Evolutionary conservation across 2,113 vertebrate species (phyloP), one percentile per base, ranked within the genome.

Genomic region (Conger conger): DNA sequence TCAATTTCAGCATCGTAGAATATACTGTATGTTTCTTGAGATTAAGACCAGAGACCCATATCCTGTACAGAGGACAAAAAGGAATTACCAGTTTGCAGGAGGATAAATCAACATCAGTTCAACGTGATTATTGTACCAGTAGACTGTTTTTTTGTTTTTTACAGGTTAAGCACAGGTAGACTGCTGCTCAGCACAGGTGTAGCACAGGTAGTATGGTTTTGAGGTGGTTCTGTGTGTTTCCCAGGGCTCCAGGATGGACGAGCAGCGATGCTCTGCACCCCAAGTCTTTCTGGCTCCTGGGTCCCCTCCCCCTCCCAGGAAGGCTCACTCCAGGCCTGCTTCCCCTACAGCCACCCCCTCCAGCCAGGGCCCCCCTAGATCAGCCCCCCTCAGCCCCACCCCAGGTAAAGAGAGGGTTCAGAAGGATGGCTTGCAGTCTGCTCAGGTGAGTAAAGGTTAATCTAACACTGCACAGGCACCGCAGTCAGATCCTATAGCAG

Each of bases 291-390:
- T 85, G 57, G 81, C 82, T 30, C 38, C 84, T 1, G 76, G 42
- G 33, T 86, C 86, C 80, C 88, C 86, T 35, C 80, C 42, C 30
- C 4, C n/a, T n/a, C n/a, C n/a, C n/a, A n/a, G n/a, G n/a, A n/a
- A n/a, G n/a, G n/a, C n/a, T n/a, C n/a, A n/a, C 76, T 86, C 82
- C 37, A 85, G 86, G 79, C 53, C 45, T 15, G 6, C 84, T 27
- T 86, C 82, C 82, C 78, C 86, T 23, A 79, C 15, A 30, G 33
- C 17, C 16, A 17, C 30, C 35, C 77, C 77, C 9, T 79, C 11
- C 27, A 35, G 13, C 36, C 76, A 36, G 76, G 17, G 33, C 36
- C 33, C 76, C 1, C 33, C 33, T 3, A 78, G 30, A 36, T 78
- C 76, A 35, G 76, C 76, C 33, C 36, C 76, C 36, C 7, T 36